Conservation (phyloP, 2,888 invertebrate genomes). For the Habroteleia sp. region DNA sequence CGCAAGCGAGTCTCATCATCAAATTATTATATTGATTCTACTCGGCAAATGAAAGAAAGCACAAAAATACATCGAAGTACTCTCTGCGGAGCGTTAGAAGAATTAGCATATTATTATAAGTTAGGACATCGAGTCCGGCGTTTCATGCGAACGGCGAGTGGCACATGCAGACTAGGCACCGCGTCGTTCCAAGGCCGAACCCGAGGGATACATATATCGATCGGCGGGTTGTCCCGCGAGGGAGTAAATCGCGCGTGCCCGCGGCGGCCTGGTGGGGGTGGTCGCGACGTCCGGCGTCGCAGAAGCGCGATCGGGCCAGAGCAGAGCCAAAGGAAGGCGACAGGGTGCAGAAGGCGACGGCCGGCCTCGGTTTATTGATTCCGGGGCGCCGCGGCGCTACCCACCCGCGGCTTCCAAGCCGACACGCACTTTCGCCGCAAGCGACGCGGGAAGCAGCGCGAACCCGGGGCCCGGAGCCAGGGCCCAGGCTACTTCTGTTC, state of each 20-base stretch:
- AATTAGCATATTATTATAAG: no score
- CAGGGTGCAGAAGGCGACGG: slow-evolving; percentile 76
- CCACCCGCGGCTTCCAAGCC: slow-evolving; percentile 77
- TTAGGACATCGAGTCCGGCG: no score
- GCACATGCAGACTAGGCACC: no score
- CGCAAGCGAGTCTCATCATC: no score
- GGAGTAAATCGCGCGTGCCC: slow-evolving; percentile 69
- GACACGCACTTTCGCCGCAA: slow-evolving; percentile 54
- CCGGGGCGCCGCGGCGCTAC: slow-evolving; percentile 81
- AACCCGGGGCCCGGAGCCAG: slow-evolving; percentile 4
- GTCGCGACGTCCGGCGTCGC: slow-evolving; percentile 74
- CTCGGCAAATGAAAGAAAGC: no score
- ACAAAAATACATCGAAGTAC: no score
- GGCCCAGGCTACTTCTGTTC: slow-evolving; percentile 1
- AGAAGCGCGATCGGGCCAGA: slow-evolving; percentile 69
- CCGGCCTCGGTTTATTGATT: slow-evolving; percentile 80
- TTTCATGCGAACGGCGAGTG: no score
- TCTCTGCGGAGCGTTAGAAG: no score
- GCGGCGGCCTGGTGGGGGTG: slow-evolving; percentile 65
- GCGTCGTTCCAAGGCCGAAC: slow-evolving; percentile 40
- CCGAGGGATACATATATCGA: slow-evolving; percentile 66
- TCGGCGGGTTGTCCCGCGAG: slow-evolving; percentile 35
- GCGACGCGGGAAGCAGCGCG: slow-evolving; percentile 8
- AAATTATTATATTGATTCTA: no score
- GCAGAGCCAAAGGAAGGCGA: slow-evolving; percentile 74